These are phyloP conservation scores for Seira sanloemensis DNA, from an alignment of 2,888 invertebrate genomes.

Conservation along the genomic window DNA sequence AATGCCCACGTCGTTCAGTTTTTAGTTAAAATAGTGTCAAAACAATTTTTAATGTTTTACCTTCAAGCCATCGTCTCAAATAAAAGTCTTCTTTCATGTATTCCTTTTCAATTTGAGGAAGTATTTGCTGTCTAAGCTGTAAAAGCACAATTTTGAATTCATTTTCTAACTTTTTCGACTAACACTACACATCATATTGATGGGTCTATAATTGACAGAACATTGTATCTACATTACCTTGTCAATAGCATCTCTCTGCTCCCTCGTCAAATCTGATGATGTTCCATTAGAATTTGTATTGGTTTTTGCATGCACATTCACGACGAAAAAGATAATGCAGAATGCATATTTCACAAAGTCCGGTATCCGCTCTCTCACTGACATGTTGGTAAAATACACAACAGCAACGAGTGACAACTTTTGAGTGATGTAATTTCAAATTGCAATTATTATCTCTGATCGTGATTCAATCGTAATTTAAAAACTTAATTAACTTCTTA, in stretches of 20 bases:
- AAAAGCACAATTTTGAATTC: not conserved
- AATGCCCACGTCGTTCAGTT: conserved; percentile 34
- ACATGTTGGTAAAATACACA: too few relatives aligned
- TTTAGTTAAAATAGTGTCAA: conserved; percentile 18
- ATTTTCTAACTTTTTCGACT: too few relatives aligned
- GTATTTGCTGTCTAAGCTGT: conserved; percentile 30
- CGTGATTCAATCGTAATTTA: too few relatives aligned
- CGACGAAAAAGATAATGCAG: not conserved
- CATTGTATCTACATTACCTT: not conserved
- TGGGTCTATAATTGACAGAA: not conserved
- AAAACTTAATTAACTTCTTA: too few relatives aligned
- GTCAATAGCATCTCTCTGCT: not conserved
- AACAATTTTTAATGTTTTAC: not conserved
- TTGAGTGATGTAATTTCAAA: too few relatives aligned
- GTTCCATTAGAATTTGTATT: not conserved
- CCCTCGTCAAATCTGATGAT: not conserved
- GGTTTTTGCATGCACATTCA: not conserved
- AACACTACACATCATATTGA: too few relatives aligned
- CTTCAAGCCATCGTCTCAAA: conserved; percentile 32
- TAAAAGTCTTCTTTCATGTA: conserved; percentile 40
- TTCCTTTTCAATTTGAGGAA: conserved; percentile 17
- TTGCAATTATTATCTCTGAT: too few relatives aligned
- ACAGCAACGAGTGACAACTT: too few relatives aligned
- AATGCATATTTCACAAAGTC: too few relatives aligned
- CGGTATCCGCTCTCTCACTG: not conserved